phyloP scores from a whole-genome alignment of 2,888 invertebrate genomes.

The Lamellibrachia columna region DNA sequence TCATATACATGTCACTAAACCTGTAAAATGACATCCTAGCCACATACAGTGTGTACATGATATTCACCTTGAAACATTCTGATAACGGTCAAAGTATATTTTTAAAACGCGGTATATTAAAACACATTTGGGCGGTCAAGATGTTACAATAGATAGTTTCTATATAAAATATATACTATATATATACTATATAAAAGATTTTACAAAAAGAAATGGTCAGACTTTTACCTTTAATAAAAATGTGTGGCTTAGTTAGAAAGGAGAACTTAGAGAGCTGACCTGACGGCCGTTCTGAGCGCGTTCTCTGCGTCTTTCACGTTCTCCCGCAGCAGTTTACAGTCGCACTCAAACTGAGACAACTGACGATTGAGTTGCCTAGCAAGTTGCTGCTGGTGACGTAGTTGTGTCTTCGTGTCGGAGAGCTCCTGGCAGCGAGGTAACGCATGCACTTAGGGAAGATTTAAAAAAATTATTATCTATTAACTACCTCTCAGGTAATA shows the following conservation, averaged over 20 bases:
- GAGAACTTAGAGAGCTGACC: background rate
- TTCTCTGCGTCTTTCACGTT: constrained; percentile 60
- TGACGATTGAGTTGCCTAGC: constrained; percentile 57
- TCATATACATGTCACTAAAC: too few relatives aligned
- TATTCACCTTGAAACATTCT: too few relatives aligned
- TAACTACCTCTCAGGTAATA: too few relatives aligned
- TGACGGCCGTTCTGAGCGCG: constrained; percentile 53
- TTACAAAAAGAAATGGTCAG: too few relatives aligned
- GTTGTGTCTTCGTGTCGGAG: constrained; percentile 53
- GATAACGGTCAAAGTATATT: too few relatives aligned
- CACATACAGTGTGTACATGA: too few relatives aligned
- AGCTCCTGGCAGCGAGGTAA: constrained; percentile 48
- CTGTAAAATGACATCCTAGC: too few relatives aligned
- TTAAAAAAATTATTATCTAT: background rate
- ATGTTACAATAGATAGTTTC: too few relatives aligned
- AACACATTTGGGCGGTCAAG: too few relatives aligned
- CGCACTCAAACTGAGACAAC: constrained; percentile 50
- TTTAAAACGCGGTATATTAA: too few relatives aligned
- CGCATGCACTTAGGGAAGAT: background rate
- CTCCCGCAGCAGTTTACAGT: constrained; percentile 51
- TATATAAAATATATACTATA: background rate
- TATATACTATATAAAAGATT: background rate
- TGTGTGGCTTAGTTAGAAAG: too few relatives aligned
- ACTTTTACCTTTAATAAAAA: too few relatives aligned
- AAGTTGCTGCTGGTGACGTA: constrained; percentile 56